Base-by-base conservation (phyloP, 2,113 vertebrate genomes). In the Crotalus viridis region DNA sequence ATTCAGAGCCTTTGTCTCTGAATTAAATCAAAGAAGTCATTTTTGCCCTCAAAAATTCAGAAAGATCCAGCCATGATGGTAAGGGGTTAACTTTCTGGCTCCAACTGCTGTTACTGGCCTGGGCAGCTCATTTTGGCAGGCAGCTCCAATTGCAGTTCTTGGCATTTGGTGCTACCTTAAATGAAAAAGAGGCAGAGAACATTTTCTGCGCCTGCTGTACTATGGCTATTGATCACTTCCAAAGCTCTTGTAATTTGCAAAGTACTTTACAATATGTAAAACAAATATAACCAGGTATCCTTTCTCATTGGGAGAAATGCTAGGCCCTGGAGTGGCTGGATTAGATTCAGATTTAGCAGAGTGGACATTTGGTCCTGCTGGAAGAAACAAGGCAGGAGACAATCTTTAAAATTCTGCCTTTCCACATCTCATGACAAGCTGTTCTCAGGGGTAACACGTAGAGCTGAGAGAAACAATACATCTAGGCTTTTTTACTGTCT, bases 181-280 rank as follows among this genome's bases (percentile, higher is more conserved):
- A 87, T 54, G 86, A 92, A 88, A 87, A 92, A 52, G 85, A 39
- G 57, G 69, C 85, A 88, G 87, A 51, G 56, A 52, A 87, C 91
- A 92, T 64, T 52, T 88, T 64, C 85, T 64, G 85, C 91, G 39
- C n/a, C 8, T 92, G 55, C 43, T 91, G 85, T 87, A 39, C 19
- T 52, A 88, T 22, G 54, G 46, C 28, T 39, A 64, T 39, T 33
- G 48, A 69, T 88, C 48, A 69, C 52, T 69, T 88, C 54, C 24
- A 39, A 6, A 54, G 48, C 17, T 92, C 28, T 92, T 88, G 48
- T 26, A 52, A 39, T 88, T 69, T 92, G 28, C 57, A 92, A 69
- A 39, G 48, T 88, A 19, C 17, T 64, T 54, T 52, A 43, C 46
- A 26, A 69, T 55, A 33, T 39, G 43, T 54, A 43, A 15, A 89